Base-by-base conservation (phyloP, 2,113 vertebrate genomes). In the Brienomyrus longianalis region DNA sequence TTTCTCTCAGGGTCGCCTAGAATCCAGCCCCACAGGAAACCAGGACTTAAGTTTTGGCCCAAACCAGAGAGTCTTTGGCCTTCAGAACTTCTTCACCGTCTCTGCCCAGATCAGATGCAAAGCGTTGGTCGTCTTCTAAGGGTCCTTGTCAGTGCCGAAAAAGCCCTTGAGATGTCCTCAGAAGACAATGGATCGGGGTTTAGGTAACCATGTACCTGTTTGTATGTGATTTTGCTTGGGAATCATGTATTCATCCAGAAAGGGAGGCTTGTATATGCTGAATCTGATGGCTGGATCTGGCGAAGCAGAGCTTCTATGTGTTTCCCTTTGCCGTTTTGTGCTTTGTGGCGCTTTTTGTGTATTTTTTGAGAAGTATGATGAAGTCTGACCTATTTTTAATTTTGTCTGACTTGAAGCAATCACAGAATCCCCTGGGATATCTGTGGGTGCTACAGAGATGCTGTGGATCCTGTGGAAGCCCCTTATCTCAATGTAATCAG, bases 1-100 rank as follows among this genome's bases (percentile, higher is more conserved):
- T 93, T 90, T 92, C 92, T 92, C 93, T 90, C 93, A 89, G 93
- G 94, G 96, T 94, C 93, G 95, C 95, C 96, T 94, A 91, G 91
- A 92, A 89, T 91, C 83, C 15, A n/a, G 0, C 51, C 45, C 19
- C 1, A 1, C 54, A 89, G 1, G 7, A 15, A 45, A 7, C 70
- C 10, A 11, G 70, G 74, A 80, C 54, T n/a, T 39, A 21, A 9
- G n/a, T 90, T 91, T 43, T 1, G 77, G 27, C 66, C 54, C 3
- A 48, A 7, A 86, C 80, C 70, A 13, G 39, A 88, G 4, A 43
- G 31, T 31, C 45, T 86, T 86, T 54, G 5, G 3, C 4, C 3
- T 1, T 88, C 2, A 0, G 2, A 47, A 11, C 47, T n/a, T 86
- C 3, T 70, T 45, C 54, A 23, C 13, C 31, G 0, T 31, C 31